Base-by-base conservation (phyloP, 2,888 invertebrate species). In the Labia minor region DNA sequence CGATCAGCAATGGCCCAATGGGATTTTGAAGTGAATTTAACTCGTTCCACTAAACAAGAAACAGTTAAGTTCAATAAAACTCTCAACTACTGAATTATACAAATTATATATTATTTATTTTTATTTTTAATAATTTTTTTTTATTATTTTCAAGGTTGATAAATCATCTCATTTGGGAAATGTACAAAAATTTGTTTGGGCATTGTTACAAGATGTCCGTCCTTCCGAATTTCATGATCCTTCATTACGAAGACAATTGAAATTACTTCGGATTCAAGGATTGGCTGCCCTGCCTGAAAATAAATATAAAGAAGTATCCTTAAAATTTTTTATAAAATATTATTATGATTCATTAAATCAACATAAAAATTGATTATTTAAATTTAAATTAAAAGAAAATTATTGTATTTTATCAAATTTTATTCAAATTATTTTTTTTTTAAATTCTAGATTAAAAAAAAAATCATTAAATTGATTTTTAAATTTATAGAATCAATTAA, bases 311-410 rank as follows among this genome's bases (percentile, higher is more conserved):
- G n/a, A 49, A 16, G 49, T 49, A 26, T n/a, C n/a, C n/a, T n/a
- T n/a, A n/a, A n/a, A n/a, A n/a, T n/a, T n/a, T n/a, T n/a, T n/a
- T n/a, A n/a, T n/a, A n/a, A n/a, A n/a, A n/a, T n/a, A n/a, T n/a
- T n/a, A n/a, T n/a, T n/a, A n/a, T n/a, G n/a, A n/a, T n/a, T n/a
- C n/a, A n/a, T n/a, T 10, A 10, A 21, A 33, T 49, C 19, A n/a
- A 64, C 26, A 21, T 19, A 63, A 21, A 64, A 63, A 37, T 61
- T 20, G 33, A 33, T n/a, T n/a, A n/a, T n/a, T n/a, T n/a, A n/a
- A n/a, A n/a, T n/a, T n/a, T n/a, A n/a, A n/a, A n/a, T n/a, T n/a
- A n/a, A n/a, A n/a, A n/a, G n/a, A n/a, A n/a, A n/a, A n/a, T n/a
- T n/a, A n/a, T n/a, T n/a, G n/a, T n/a, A n/a, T n/a, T n/a, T n/a